A percentile compares a stretch with the other conserved stretches of the same genome.
phyloP scores from a whole-genome alignment of 2,113 vertebrate genomes.

The Plestiodon gilberti region DNA sequence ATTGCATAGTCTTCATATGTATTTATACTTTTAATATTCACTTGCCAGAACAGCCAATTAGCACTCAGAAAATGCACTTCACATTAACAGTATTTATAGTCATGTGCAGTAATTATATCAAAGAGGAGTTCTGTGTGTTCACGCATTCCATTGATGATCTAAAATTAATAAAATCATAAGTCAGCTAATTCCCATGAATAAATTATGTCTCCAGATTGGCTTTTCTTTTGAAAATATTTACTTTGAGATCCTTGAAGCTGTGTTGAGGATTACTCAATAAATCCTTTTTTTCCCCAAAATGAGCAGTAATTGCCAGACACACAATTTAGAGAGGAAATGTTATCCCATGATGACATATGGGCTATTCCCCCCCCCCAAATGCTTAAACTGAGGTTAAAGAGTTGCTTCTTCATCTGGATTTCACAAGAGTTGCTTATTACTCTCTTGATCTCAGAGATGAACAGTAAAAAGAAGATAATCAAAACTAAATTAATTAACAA shows the following conservation, averaged over 20 bases:
- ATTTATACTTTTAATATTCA: constrained; percentile 48
- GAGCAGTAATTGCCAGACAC: constrained; percentile 8
- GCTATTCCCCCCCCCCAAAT: neutral
- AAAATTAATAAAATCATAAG: constrained; percentile 43
- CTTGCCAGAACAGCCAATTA: constrained; percentile 39
- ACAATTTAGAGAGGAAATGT: neutral
- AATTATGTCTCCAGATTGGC: constrained; percentile 6
- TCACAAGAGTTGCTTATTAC: neutral
- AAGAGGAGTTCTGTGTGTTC: constrained; percentile 46
- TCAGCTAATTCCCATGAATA: constrained; percentile 3
- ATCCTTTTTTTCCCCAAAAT: neutral
- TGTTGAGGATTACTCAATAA: constrained; percentile 9
- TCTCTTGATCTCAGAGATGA: too few species aligned
- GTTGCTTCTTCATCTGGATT: neutral
- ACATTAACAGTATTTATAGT: constrained; percentile 43
- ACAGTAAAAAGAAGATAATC: neutral
- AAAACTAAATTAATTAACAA: neutral
- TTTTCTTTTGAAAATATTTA: constrained; percentile 29
- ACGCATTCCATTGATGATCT: constrained; percentile 25
- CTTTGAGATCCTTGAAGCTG: constrained; percentile 26
- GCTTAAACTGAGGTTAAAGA: constrained; percentile 27
- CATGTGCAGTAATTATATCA: constrained; percentile 46
- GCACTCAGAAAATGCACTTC: constrained; percentile 27
- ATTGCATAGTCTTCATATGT: constrained; percentile 18
- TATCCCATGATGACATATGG: neutral